Base-by-base conservation (phyloP, 2,113 vertebrate species). In the Pica pica region DNA sequence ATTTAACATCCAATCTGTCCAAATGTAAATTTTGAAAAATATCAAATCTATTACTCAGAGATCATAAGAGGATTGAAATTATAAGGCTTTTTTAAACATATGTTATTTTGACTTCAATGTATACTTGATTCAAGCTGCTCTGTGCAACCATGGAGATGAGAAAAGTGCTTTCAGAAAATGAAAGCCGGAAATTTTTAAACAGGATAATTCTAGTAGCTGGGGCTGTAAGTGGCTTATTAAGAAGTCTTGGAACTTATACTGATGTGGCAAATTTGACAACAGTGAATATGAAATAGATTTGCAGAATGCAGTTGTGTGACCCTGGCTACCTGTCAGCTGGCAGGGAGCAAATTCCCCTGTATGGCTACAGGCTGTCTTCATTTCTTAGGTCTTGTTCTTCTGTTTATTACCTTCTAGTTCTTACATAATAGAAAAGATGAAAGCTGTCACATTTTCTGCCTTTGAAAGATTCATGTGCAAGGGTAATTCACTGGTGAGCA, bases 21-120 rank as follows among this genome's bases (percentile, higher is more conserved):
- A 90, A 92, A 89, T 64, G 16, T 16, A 68, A 60, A 19, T 79
- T 90, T 42, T 39, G 59, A 91, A 91, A 94, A 90, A 93, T 77
- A 94, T 33, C 79, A 92, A 70, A 42, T 85, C 68, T 93, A 37
- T 96, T 95, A 94, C 75, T 94, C 93, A 94, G 82, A 86, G 56
- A 77, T 86, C 71, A 52, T n/a, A 67, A 86, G 37, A 70, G 47
- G 75, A 73, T 63, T 85, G 47, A 74, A 93, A 92, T 92, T 42
- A 49, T 26, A 70, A 83, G 56, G 16, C 13, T 37, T 83, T 83
- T 75, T 59, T 1, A 81, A 93, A 79, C 74, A 76, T 94, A 87
- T 69, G 92, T 90, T 94, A 70, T 93, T 90, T 83, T 90, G 65
- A 79, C 41, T 64, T 93, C 60, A 90, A 83, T 52, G 42, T 92